phyloP scores from a whole-genome alignment of 2,888 invertebrate species.

The Diploptera punctata region DNA sequence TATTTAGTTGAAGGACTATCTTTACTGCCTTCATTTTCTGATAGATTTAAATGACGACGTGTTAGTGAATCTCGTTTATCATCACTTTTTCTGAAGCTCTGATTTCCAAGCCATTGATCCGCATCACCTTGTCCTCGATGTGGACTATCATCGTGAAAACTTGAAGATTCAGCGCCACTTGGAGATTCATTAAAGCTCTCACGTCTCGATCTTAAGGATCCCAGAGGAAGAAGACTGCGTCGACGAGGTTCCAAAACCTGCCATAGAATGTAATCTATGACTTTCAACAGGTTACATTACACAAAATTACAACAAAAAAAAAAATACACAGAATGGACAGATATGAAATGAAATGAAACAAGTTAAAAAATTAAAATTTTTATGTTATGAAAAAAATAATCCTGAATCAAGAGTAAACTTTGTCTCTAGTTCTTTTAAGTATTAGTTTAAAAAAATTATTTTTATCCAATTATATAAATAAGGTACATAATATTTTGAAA shows the following conservation, averaged over 20 bases:
- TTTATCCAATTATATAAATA: no score
- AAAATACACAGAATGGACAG: no score
- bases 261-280: no score
- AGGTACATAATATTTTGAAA: no score
- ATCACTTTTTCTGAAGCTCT: conserved; percentile 34
- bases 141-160: conserved; percentile 26
- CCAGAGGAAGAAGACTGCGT: conserved; percentile 46
- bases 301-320: no score
- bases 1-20: conserved; percentile 33
- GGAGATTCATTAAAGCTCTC: conserved; percentile 43
- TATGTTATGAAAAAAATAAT: no score
- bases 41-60: not conserved
- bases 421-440: no score
- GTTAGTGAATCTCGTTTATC: conserved; percentile 15
- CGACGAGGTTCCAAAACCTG: conserved; percentile 42
- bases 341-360: no score
- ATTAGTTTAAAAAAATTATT: no score
- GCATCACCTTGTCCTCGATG: conserved; percentile 31
- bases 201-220: conserved; percentile 44
- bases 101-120: conserved; percentile 32
- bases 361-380: no score
- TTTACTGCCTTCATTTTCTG: conserved; percentile 1
- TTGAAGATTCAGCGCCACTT: conserved; percentile 37
- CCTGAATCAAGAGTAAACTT: no score
- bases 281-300: no score